phyloP scores from a whole-genome alignment of 2,888 invertebrate species.

The Agrenia bidenticulata region DNA sequence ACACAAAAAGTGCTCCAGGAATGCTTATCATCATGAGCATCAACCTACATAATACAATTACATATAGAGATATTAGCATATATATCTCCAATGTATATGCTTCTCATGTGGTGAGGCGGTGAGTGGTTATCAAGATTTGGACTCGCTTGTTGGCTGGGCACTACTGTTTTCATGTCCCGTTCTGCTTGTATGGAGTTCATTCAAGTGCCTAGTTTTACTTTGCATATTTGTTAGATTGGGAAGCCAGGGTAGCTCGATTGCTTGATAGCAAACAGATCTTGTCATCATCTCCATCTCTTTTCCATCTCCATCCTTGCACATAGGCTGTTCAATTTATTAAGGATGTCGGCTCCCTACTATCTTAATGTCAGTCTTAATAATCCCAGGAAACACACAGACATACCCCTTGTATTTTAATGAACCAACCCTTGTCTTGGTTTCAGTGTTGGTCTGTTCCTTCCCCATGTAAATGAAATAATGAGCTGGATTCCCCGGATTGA shows the following conservation, averaged over 20 bases:
- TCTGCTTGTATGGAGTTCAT: background rate
- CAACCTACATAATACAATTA: no score
- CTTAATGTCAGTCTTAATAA: no score
- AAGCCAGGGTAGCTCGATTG: no score
- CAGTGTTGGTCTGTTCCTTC: background rate
- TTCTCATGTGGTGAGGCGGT: no score
- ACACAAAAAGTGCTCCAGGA: no score
- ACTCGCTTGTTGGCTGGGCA: background rate
- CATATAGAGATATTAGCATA: no score
- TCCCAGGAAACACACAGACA: background rate
- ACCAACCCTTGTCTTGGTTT: background rate
- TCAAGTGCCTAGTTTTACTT: background rate
- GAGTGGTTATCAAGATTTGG: conserved; percentile 2
- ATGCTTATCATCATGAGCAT: no score
- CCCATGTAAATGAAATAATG: conserved; percentile 6
- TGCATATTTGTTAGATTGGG: no score
- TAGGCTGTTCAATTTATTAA: no score
- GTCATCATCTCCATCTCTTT: background rate
- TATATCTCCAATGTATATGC: no score
- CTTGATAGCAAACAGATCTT: background rate
- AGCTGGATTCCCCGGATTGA: conserved; percentile 15
- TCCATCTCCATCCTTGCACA: background rate
- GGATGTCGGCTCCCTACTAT: no score
- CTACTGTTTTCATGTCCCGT: no score
- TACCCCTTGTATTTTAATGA: conserved; percentile 6